Conservation (phyloP, 2,113 vertebrate genomes). For the Phaetusa simplex region DNA sequence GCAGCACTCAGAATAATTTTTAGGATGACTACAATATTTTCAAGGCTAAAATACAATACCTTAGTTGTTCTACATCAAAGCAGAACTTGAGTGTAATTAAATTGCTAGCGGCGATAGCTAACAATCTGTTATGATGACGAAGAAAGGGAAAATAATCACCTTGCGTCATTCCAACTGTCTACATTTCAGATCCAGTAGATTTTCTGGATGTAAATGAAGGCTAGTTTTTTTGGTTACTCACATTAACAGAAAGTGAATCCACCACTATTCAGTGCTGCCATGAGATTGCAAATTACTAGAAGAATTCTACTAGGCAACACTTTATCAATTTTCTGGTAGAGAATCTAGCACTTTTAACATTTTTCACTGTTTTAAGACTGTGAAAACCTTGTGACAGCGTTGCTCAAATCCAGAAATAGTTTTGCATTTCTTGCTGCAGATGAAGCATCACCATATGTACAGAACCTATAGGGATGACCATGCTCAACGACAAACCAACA, state of each 20-base stretch:
- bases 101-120: background rate
- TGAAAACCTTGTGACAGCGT: background rate
- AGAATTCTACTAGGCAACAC: background rate
- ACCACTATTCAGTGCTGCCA: background rate
- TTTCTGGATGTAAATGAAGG: background rate
- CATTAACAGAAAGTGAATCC: background rate
- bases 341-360: background rate
- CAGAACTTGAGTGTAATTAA: background rate
- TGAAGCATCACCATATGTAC: background rate
- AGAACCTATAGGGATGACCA: background rate
- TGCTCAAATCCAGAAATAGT: background rate
- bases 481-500: background rate
- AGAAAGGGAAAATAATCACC: background rate
- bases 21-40: background rate
- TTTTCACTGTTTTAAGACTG: background rate
- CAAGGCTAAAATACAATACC: background rate
- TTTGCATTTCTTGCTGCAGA: background rate
- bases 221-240: rapidly evolving
- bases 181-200: background rate
- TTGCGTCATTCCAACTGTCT: background rate
- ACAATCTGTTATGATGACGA: background rate
- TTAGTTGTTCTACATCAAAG: background rate
- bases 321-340: background rate
- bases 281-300: background rate
- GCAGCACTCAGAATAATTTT: background rate